A percentile compares a stretch with the other conserved stretches of the same genome.
Conservation (phyloP, 1,140 invertebrate genomes). For the Metopolophium dirhodum region DNA sequence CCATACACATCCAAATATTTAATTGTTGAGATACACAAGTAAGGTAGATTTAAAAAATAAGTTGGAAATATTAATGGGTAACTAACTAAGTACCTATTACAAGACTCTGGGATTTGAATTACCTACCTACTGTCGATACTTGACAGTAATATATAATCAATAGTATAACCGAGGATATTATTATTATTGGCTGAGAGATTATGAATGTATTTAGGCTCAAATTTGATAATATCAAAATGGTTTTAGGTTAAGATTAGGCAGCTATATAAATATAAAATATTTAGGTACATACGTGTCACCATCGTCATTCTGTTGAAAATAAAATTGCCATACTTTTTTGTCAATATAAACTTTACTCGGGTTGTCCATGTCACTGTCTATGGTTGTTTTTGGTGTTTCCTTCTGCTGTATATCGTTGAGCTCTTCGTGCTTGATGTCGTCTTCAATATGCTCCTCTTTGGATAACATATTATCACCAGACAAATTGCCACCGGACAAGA, state of each 20-base stretch:
- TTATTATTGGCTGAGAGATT: background rate
- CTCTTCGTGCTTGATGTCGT: background rate
- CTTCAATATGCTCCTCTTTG: constrained; percentile 38
- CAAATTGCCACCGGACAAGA: constrained; percentile 32
- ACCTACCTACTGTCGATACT: too few relatives aligned
- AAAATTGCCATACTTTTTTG: constrained; percentile 8
- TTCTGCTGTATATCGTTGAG: background rate
- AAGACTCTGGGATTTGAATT: background rate
- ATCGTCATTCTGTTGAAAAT: constrained; percentile 52
- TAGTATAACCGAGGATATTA: background rate
- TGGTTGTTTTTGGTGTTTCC: background rate
- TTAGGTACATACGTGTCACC: constrained; percentile 56
- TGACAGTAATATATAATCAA: background rate
- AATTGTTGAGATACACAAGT: background rate
- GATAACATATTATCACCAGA: constrained; percentile 26
- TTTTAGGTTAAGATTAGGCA: background rate
- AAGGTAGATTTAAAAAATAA: too few relatives aligned
- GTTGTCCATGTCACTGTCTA: too few relatives aligned
- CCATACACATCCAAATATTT: background rate
- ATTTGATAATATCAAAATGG: background rate
- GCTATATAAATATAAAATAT: background rate
- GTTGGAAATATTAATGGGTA: background rate
- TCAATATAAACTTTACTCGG: too few relatives aligned
- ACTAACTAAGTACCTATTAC: background rate
- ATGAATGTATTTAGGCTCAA: background rate